These are phyloP conservation scores for Stichodactyla mertensii DNA, from an alignment of 64 coral and sea anemone genomes.

Conservation along the genomic window DNA sequence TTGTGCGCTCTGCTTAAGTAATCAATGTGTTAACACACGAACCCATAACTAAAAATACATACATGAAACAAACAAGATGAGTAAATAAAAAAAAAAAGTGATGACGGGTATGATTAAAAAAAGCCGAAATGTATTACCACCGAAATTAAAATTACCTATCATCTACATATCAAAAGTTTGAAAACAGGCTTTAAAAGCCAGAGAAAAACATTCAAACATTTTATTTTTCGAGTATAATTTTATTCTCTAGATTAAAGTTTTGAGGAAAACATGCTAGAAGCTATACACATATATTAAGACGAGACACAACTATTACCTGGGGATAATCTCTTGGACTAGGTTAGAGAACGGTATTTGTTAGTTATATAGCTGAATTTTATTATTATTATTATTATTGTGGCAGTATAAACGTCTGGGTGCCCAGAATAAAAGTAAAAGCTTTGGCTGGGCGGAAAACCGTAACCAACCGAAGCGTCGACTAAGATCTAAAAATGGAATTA, in stretches of 20 bases:
- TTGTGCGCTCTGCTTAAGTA: no score
- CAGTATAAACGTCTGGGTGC: no score
- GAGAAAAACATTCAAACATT: not conserved
- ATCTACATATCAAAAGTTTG: not conserved
- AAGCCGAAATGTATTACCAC: not conserved
- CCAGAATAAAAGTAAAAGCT: no score
- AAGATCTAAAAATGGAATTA: no score
- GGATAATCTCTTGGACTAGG: not conserved
- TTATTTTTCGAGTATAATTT: not conserved
- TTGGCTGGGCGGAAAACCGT: no score
- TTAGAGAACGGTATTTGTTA: not conserved
- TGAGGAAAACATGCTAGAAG: not conserved
- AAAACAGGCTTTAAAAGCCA: not conserved
- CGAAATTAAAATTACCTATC: no score
- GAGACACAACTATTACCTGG: not conserved
- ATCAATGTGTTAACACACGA: not conserved
- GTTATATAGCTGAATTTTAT: not conserved
- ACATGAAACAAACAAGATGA: not conserved
- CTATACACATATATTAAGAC: not conserved
- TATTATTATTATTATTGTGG: no score
- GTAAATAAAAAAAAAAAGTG: not conserved
- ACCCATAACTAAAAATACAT: not conserved
- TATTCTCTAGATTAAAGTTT: not conserved
- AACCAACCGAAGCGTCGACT: no score
- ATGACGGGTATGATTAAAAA: not conserved